These are phyloP conservation scores for Amphimallon solstitiale DNA, from an alignment of 2,888 invertebrate species.

Conservation along the genomic window DNA sequence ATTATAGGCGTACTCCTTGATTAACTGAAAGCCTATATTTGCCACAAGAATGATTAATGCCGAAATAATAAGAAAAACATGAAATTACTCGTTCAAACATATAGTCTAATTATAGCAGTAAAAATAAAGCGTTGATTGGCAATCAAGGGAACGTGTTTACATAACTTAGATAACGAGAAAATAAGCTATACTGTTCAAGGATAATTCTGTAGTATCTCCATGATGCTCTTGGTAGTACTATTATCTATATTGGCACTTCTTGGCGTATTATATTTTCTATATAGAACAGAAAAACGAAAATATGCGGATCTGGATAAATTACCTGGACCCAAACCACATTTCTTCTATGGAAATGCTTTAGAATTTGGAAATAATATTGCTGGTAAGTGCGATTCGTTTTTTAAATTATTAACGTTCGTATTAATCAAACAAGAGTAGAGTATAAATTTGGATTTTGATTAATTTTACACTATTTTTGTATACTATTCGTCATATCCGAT, in stretches of 20 bases:
- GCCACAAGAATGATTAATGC: too few species aligned
- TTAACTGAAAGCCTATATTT: too few species aligned
- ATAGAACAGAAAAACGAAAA: slow-evolving; percentile 23
- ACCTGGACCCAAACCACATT: slow-evolving; percentile 35
- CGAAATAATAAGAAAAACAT: too few species aligned
- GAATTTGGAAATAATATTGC: slow-evolving; percentile 40
- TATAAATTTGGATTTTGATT: too few species aligned
- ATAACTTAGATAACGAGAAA: neutral
- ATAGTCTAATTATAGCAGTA: neutral
- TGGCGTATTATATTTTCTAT: slow-evolving; percentile 13
- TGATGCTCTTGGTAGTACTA: slow-evolving; percentile 15
- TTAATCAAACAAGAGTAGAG: too few species aligned
- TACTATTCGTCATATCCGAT: too few species aligned
- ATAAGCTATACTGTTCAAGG: neutral
- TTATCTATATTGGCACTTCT: neutral
- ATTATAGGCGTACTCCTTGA: too few species aligned
- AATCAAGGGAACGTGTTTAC: too few species aligned
- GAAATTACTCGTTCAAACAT: too few species aligned
- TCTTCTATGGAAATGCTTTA: slow-evolving; percentile 38
- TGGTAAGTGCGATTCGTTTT: slow-evolving; percentile 33
- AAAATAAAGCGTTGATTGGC: neutral
- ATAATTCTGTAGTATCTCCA: neutral
- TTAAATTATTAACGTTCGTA: neutral
- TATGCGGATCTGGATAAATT: slow-evolving; percentile 36
- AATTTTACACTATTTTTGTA: too few species aligned